phyloP scores from a whole-genome alignment of 2,113 vertebrate species.

The Poeciliopsis turrubarensis region DNA sequence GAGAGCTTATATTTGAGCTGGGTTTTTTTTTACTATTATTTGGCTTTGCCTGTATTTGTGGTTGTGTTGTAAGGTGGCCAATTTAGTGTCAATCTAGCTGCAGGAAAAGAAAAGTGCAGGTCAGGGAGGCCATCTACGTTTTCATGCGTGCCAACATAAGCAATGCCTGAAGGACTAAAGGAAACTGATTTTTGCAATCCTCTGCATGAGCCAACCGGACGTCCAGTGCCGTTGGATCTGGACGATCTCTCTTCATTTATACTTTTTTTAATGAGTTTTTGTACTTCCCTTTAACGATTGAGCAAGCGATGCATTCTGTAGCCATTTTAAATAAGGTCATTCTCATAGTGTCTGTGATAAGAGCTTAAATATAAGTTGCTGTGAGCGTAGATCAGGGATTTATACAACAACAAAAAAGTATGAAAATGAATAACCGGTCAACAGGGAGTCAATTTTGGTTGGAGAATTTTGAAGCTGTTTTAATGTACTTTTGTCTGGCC shows the following conservation, averaged over 20 bases:
- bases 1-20: slow-evolving; percentile 66
- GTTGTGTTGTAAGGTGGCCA: slow-evolving; percentile 69
- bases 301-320: slow-evolving; percentile 72
- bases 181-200: slow-evolving; percentile 64
- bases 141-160: slow-evolving; percentile 62
- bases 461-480: slow-evolving; percentile 64
- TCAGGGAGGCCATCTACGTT: slow-evolving; percentile 45
- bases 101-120: slow-evolving; percentile 35
- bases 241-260: slow-evolving; percentile 63
- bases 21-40: slow-evolving; percentile 45
- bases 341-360: slow-evolving; percentile 45
- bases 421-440: slow-evolving; percentile 60
- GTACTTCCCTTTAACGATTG: slow-evolving; percentile 71
- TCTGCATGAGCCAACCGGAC: slow-evolving; percentile 71
- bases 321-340: slow-evolving; percentile 63
- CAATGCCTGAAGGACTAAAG: slow-evolving; percentile 56
- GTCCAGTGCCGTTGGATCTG: slow-evolving; percentile 46
- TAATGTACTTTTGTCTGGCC: slow-evolving; percentile 67
- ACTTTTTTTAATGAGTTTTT: slow-evolving; percentile 66
- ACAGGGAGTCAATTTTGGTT: slow-evolving; percentile 76
- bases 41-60: slow-evolving; percentile 74
- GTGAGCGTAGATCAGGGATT: slow-evolving; percentile 70
- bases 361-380: slow-evolving; percentile 57
- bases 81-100: slow-evolving; percentile 56
- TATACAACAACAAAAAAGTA: slow-evolving; percentile 32